A percentile compares a stretch with the other conserved stretches of the same genome.
These are phyloP conservation scores for Vireo altiloquus DNA, from an alignment of 2,113 vertebrate genomes.

Conservation along the genomic window DNA sequence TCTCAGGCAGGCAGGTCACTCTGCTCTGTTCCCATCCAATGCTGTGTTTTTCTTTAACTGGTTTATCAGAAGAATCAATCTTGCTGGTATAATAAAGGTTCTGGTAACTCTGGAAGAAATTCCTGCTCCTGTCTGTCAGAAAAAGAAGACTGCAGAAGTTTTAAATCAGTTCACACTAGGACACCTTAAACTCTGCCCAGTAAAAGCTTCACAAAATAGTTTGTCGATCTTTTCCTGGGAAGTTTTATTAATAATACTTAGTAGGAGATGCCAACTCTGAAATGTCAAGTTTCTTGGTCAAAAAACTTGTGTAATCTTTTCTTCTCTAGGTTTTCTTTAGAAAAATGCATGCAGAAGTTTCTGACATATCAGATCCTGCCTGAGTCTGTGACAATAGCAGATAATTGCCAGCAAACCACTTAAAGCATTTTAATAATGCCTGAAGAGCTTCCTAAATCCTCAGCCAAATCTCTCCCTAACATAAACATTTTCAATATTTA, in stretches of 20 bases:
- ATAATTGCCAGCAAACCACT: slow-evolving; percentile 40
- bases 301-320: neutral
- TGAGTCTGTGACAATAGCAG: neutral
- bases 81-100: neutral
- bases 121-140: neutral
- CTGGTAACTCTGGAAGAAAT: slow-evolving; percentile 1
- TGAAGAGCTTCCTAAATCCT: slow-evolving; percentile 28
- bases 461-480: neutral
- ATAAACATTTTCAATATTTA: slow-evolving; percentile 15
- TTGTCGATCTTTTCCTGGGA: neutral
- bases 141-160: slow-evolving; percentile 24
- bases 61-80: slow-evolving; percentile 27
- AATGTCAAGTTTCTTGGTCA: slow-evolving; percentile 21
- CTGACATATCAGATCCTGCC: neutral
- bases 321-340: slow-evolving; percentile 20
- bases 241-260: slow-evolving; percentile 7
- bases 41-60: neutral
- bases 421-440: neutral
- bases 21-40: neutral
- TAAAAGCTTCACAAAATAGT: neutral
- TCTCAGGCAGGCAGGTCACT: neutral
- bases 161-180: slow-evolving; percentile 4
- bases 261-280: neutral
- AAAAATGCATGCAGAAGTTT: slow-evolving; percentile 5
- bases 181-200: slow-evolving; percentile 6